Percentiles rank a stretch among this genome's conserved stretches.
Evolutionary conservation across 2,888 invertebrate species (phyloP).

Genomic region (Nycteola revayana): DNA sequence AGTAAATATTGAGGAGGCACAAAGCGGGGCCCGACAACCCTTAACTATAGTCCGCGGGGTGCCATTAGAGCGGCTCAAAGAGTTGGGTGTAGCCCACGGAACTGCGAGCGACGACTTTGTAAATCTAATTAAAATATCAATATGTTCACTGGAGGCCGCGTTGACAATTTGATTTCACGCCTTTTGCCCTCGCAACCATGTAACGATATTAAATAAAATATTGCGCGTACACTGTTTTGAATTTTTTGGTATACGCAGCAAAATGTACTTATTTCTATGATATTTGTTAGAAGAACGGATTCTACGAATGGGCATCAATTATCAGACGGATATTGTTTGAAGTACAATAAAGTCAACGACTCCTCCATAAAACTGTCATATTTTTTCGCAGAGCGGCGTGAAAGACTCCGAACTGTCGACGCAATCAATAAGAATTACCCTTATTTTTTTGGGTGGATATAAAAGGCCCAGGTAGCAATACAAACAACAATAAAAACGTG

Average conservation of each 20-base stretch:
- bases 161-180: constrained; percentile 80
- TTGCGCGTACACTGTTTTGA: background rate
- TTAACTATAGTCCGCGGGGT: constrained; percentile 76
- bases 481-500: constrained; percentile 78
- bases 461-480: constrained; percentile 73
- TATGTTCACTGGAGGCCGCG: constrained; percentile 74
- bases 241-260: too few species aligned
- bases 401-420: constrained; percentile 53
- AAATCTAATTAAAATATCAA: constrained; percentile 83
- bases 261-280: too few species aligned
- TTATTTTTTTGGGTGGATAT: constrained; percentile 51
- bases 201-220: constrained; percentile 26
- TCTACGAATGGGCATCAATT: constrained; percentile 55
- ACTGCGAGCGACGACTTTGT: constrained; percentile 70
- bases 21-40: constrained; percentile 75
- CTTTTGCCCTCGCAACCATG: constrained; percentile 39
- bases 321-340: constrained; percentile 48
- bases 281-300: constrained; percentile 25
- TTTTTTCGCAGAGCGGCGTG: constrained; percentile 48
- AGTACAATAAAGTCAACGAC: constrained; percentile 67
- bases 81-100: constrained; percentile 73
- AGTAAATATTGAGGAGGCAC: constrained; percentile 80
- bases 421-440: constrained; percentile 49
- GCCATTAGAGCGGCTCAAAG: constrained; percentile 79
- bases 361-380: constrained; percentile 59